Conservation (phyloP, 2,113 vertebrate species). For the Paracanthobrama guichenoti region DNA sequence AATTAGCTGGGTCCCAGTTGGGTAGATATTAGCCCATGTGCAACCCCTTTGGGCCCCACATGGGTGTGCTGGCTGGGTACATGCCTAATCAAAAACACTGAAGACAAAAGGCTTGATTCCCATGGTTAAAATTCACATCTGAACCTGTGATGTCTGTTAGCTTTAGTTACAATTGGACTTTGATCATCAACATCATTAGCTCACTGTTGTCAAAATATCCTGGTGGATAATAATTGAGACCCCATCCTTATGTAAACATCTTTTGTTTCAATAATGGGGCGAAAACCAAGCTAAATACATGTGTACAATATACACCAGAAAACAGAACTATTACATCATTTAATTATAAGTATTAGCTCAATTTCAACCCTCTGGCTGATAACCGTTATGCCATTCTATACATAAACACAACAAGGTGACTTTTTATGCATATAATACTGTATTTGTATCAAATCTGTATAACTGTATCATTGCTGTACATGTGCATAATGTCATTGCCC, state of each 20-base stretch:
- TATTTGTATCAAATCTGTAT: not conserved
- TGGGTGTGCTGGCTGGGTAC: not conserved
- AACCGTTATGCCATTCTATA: not conserved
- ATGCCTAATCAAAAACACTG: not conserved
- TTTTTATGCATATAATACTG: not conserved
- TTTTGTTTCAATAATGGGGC: not conserved
- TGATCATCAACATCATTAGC: not conserved
- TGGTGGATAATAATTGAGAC: conserved; percentile 35
- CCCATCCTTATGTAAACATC: not conserved
- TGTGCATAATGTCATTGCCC: not conserved
- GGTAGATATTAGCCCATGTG: too few relatives aligned
- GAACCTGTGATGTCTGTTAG: not conserved
- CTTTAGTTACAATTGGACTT: too few relatives aligned
- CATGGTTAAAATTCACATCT: not conserved
- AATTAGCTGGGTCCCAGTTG: too few relatives aligned
- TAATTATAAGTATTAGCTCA: not conserved
- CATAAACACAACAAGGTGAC: not conserved
- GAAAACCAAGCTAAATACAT: not conserved
- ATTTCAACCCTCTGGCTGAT: not conserved
- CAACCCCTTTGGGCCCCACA: too few relatives aligned
- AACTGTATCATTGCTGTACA: not conserved
- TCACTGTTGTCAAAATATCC: conserved; percentile 2
- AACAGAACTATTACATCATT: not conserved
- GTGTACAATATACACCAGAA: not conserved
- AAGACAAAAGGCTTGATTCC: not conserved